Percentiles rank a stretch among this genome's conserved stretches.
These are phyloP conservation scores for Auanema freiburgensis DNA, from an alignment of 2,888 invertebrate species.

Conservation along the genomic window DNA sequence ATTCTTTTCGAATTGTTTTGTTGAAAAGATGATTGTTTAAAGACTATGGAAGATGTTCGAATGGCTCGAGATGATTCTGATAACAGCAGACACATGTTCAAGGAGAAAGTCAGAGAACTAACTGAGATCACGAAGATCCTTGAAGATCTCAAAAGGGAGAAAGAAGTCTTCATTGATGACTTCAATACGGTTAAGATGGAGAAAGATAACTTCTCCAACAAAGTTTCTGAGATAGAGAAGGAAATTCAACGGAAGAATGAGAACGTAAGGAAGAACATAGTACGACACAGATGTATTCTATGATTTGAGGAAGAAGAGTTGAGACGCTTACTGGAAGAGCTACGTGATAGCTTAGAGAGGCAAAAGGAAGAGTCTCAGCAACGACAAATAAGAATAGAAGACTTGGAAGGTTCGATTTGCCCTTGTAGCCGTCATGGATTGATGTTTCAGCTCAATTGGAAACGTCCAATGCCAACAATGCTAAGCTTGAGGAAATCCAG, in stretches of 20 bases:
- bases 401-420: no score
- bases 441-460: conserved; percentile 1
- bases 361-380: no score
- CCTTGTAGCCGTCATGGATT: background rate
- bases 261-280: background rate
- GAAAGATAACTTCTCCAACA: background rate
- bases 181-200: background rate
- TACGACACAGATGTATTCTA: background rate
- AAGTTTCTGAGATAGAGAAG: background rate
- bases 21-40: background rate
- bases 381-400: no score
- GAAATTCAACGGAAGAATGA: background rate
- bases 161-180: background rate
- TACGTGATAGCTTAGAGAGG: no score
- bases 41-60: conserved; percentile 16
- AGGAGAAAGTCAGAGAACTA: conserved; percentile 17
- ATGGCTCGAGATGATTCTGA: conserved; percentile 8
- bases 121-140: conserved; percentile 9
- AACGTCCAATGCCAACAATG: background rate
- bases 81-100: conserved; percentile 4
- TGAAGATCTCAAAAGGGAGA: conserved; percentile 14
- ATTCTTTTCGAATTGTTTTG: background rate
- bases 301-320: background rate
- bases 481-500: background rate
- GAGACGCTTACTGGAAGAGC: background rate